Evolutionary conservation across 1,140 invertebrate genomes (phyloP), one percentile per base, ranked within the genome.

Genomic region (Platyura marginata): DNA sequence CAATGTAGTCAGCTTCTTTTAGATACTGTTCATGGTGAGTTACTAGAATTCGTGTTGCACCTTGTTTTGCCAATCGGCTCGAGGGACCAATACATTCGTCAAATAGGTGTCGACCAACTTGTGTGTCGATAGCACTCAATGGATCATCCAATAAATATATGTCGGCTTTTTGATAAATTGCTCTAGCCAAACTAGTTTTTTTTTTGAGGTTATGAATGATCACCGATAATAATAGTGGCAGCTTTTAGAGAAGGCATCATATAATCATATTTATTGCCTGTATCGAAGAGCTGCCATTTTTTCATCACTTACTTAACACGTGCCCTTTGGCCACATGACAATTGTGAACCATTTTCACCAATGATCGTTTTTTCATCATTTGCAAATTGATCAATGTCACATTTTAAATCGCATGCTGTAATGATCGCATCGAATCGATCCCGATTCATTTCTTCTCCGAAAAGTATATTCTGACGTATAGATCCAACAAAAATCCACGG

Each of bases 21-120:
- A 87, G 57, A 53, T 74, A 81, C 49, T 85, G 81, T 20, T 84
- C 61, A 54, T 85, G 81, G 64, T 82, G 77, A 5, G 79, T 82
- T 2, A 77, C 73, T 6, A 82, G 62, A 41, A 82, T 69, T 22
- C 72, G 59, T 0, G 74, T 74, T 50, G 76, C 80, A 54, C 51
- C 51, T 36, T 57, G 0, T 61, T 58, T 3, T 46, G 43, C 57
- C 20, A 77, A 53, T 47, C 66, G 63, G 8, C 67, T 64, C 50
- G 53, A 50, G 39, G 71, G 64, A 36, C 69, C 54, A 6, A 66
- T 59, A 18, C 58, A 69, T 19, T 64, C 56, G 3, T 65, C 49
- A 44, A 70, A 72, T 3, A 72, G 52, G 46, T 70, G 66, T 21
- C 59, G 56, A 2, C 61, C 64, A 9, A 72, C 68, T 36, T 61